phyloP scores from a whole-genome alignment of 2,113 vertebrate genomes.

The Saguinus midas region DNA sequence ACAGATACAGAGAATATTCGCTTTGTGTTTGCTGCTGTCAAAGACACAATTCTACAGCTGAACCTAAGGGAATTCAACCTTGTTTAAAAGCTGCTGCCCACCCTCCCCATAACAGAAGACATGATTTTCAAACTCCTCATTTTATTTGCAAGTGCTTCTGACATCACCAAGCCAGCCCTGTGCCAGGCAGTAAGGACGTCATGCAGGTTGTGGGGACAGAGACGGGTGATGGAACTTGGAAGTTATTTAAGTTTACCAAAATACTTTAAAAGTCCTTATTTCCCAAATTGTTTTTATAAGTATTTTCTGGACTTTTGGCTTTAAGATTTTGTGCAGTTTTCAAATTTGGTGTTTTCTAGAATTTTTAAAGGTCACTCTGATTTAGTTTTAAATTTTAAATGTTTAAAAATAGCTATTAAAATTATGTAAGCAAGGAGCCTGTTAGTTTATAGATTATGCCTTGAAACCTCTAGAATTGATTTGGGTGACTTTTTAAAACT shows the following conservation, averaged over 20 bases:
- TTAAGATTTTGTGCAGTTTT: conserved; percentile 29
- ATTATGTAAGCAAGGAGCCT: conserved; percentile 27
- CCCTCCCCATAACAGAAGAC: background rate
- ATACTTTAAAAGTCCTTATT: conserved; percentile 12
- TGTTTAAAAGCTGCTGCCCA: conserved; percentile 78
- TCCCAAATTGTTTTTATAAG: conserved; percentile 10
- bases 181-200: background rate
- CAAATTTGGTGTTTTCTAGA: conserved; percentile 53
- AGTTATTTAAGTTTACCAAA: conserved; percentile 37
- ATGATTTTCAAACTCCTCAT: background rate
- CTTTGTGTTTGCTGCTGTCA: conserved; percentile 91
- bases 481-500: background rate
- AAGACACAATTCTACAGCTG: conserved; percentile 93
- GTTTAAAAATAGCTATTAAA: conserved; percentile 54
- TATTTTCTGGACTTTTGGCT: conserved; percentile 49
- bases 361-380: conserved; percentile 34
- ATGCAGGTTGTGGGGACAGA: background rate
- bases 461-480: conserved; percentile 39
- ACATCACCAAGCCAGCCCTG: background rate
- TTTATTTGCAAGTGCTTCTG: background rate
- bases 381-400: conserved; percentile 20
- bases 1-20: conserved; percentile 94
- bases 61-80: conserved; percentile 91
- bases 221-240: background rate
- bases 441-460: conserved; percentile 44